Evolutionary conservation across 1,140 invertebrate genomes (phyloP), one percentile per base, ranked within the genome.

Genomic region (Lysiphlebus fabarum): DNA sequence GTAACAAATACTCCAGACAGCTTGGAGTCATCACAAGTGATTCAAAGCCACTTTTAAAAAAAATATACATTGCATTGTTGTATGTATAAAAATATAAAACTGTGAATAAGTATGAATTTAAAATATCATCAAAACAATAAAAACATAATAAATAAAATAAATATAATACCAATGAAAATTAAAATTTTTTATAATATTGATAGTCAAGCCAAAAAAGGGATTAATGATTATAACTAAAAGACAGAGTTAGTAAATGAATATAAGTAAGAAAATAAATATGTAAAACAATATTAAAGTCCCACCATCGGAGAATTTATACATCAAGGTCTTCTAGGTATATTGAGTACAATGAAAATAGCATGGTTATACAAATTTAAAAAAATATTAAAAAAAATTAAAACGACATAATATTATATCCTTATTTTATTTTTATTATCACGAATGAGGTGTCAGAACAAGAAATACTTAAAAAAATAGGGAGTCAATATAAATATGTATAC

Each of bases 11-110:
- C 49, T 11, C 74, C 74, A 77, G 75, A 77, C 75, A 74, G 75
- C 75, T 77, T 77, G 74, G 75, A 77, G 75, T 75, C 75, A 71
- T 45, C 64, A 33, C 34, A 38, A 60, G 51, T 60, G 51, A 60
- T 69, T 73, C 67, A 67, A 68, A 58, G 69, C 70, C 63, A 66
- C 62, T 63, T 68, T 59, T 9, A 49, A 34, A 49, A 11, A 42
- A 43, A 1, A 26, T 26, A 26, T 26, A 26, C 1, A 26, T 26
- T 26, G 17, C 17, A 26, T 26, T 26, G 17, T n/a, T n/a, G n/a
- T n/a, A n/a, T n/a, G n/a, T 26, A 26, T 26, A 26, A 26, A 26
- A 26, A 26, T 26, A 26, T 26, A 4, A 26, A 1, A 26, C 17
- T 26, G 17, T 2, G 2, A 26, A 26, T 26, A n/a, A n/a, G n/a